Evolutionary conservation across 1,140 invertebrate species (phyloP).

Genomic region (Diorhabda carinulata): DNA sequence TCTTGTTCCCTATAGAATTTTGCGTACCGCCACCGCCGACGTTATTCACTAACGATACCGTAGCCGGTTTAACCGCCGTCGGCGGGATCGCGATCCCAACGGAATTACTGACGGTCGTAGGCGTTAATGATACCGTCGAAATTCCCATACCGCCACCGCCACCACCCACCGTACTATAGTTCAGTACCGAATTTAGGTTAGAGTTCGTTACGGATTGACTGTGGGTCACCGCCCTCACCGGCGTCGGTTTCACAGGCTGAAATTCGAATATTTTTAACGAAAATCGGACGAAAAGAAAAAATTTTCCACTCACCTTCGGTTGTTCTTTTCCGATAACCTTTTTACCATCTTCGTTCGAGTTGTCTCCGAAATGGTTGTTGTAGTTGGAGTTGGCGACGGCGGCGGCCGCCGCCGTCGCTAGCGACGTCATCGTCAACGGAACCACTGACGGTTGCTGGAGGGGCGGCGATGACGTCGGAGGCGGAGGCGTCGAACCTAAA

Average conservation of each 20-base stretch:
- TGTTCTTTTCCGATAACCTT: slow-evolving; percentile 57
- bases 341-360: slow-evolving; percentile 70
- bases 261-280: slow-evolving; percentile 28
- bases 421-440: slow-evolving; percentile 46
- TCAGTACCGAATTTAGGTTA: slow-evolving; percentile 56
- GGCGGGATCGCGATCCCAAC: slow-evolving; percentile 55
- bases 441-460: slow-evolving; percentile 53
- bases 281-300: background rate
- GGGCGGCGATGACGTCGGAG: slow-evolving; percentile 58
- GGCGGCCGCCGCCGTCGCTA: slow-evolving; percentile 50
- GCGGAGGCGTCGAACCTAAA: slow-evolving; percentile 60
- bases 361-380: slow-evolving; percentile 76
- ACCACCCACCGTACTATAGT: slow-evolving; percentile 37
- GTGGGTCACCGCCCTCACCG: slow-evolving; percentile 56
- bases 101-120: slow-evolving; percentile 35
- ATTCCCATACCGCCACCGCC: slow-evolving; percentile 31
- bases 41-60: slow-evolving; percentile 23
- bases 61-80: slow-evolving; percentile 47
- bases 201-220: slow-evolving; percentile 37
- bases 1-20: slow-evolving; percentile 43
- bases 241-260: slow-evolving; percentile 69
- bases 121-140: slow-evolving; percentile 49
- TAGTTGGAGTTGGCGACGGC: slow-evolving; percentile 55
- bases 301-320: slow-evolving; percentile 43
- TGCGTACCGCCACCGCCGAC: slow-evolving; percentile 38